A percentile compares a stretch with the other conserved stretches of the same genome.
Evolutionary conservation across 2,797 vertebrate genomes (phyloP).

Genomic region (Girardinus metallicus): DNA sequence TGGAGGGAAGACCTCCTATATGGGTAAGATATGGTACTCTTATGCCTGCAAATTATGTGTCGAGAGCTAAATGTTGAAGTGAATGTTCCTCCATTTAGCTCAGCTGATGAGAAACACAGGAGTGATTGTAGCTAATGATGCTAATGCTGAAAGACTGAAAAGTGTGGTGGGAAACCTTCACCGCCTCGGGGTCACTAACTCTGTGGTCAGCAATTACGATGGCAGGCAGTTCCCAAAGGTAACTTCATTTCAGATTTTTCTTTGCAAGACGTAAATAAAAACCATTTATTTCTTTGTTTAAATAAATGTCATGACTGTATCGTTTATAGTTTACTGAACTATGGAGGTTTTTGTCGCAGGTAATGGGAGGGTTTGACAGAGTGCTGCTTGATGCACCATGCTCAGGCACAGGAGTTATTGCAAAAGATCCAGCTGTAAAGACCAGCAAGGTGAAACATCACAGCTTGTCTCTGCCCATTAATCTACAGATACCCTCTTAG

Average conservation of each 20-base stretch:
- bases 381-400: conserved; percentile 97
- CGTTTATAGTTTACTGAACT: background rate
- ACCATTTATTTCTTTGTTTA: background rate
- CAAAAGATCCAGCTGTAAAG: conserved; percentile 97
- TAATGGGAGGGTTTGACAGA: conserved; percentile 94
- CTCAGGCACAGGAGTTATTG: conserved; percentile 94
- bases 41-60: background rate
- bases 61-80: background rate
- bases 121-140: conserved; percentile 92
- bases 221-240: conserved; percentile 97
- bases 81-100: conserved; percentile 75
- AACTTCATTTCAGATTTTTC: background rate
- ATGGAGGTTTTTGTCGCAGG: conserved; percentile 70
- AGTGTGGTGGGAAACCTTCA: conserved; percentile 98
- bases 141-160: conserved; percentile 87
- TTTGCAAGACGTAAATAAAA: background rate
- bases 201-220: conserved; percentile 91
- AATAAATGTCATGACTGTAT: background rate
- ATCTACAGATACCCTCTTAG: background rate
- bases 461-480: background rate
- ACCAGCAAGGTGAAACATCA: conserved; percentile 87
- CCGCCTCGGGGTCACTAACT: conserved; percentile 93
- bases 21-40: conserved; percentile 79
- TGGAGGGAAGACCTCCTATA: conserved; percentile 97
- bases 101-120: conserved; percentile 99